Conservation (phyloP, 1,140 invertebrate genomes). For the Heliothis subflexa region DNA sequence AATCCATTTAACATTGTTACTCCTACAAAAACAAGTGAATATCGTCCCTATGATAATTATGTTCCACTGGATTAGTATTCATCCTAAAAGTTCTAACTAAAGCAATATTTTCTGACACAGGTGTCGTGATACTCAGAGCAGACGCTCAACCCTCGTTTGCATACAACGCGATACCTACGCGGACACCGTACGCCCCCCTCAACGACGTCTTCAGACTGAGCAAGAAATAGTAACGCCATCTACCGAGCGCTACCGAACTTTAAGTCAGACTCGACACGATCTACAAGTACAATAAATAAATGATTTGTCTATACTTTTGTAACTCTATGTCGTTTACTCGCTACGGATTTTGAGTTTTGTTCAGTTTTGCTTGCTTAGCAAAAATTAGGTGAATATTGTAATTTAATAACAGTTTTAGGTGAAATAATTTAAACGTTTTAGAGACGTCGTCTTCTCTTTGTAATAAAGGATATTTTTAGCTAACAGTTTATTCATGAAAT, state of each 20-base stretch:
- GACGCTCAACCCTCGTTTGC: slow-evolving; percentile 89
- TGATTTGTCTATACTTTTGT: slow-evolving; percentile 41
- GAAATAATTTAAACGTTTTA: too few relatives aligned
- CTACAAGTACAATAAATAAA: slow-evolving; percentile 69
- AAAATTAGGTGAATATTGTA: slow-evolving; percentile 2
- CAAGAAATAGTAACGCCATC: slow-evolving; percentile 67
- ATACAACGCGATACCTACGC: slow-evolving; percentile 85
- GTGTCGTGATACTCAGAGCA: slow-evolving; percentile 93
- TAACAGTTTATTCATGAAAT: too few relatives aligned
- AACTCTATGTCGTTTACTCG: slow-evolving; percentile 39
- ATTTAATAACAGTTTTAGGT: too few relatives aligned
- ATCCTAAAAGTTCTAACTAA: background rate
- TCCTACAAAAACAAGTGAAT: too few relatives aligned
- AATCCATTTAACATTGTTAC: too few relatives aligned
- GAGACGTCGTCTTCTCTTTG: too few relatives aligned
- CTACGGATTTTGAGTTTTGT: slow-evolving; percentile 10
- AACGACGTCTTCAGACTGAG: slow-evolving; percentile 83
- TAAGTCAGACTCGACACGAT: slow-evolving; percentile 54
- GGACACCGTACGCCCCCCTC: slow-evolving; percentile 88
- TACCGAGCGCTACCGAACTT: slow-evolving; percentile 24
- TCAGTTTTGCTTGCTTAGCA: slow-evolving; percentile 5
- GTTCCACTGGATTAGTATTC: too few relatives aligned
- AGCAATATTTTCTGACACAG: slow-evolving; percentile 69
- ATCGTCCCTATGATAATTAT: too few relatives aligned
- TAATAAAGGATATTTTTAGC: too few relatives aligned